Percentiles rank a stretch among this genome's conserved stretches.
Evolutionary conservation across 2,797 vertebrate species (phyloP).

Genomic region (Muscicapa striata): DNA sequence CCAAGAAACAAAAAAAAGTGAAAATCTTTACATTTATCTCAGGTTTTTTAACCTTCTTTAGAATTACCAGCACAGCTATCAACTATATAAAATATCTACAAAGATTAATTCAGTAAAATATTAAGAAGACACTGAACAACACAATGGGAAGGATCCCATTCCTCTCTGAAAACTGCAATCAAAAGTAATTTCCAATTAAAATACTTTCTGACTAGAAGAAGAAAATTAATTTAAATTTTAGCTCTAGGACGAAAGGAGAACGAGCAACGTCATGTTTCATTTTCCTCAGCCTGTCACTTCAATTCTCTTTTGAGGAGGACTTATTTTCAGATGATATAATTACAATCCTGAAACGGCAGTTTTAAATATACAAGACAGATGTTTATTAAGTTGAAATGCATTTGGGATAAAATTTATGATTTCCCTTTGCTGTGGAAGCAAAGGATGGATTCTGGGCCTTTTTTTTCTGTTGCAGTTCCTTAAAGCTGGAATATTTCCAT

Average conservation of each 20-base stretch:
- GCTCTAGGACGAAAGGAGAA: slow-evolving; percentile 64
- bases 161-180: slow-evolving; percentile 49
- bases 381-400: slow-evolving; percentile 68
- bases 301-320: slow-evolving; percentile 59
- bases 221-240: slow-evolving; percentile 75
- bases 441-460: neutral
- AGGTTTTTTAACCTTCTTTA: neutral
- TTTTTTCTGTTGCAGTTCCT: neutral
- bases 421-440: neutral
- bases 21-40: neutral
- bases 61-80: neutral
- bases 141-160: neutral
- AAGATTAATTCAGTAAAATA: slow-evolving; percentile 37
- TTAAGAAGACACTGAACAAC: slow-evolving; percentile 1
- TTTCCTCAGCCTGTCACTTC: slow-evolving; percentile 70
- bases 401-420: neutral
- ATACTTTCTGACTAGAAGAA: slow-evolving; percentile 64
- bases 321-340: slow-evolving; percentile 74
- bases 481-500: neutral
- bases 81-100: slow-evolving; percentile 11
- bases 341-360: slow-evolving; percentile 60
- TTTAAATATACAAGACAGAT: slow-evolving; percentile 74
- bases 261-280: slow-evolving; percentile 66
- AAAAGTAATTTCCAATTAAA: slow-evolving; percentile 77
- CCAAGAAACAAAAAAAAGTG: neutral